Evolutionary conservation across 2,113 vertebrate species (phyloP).

Genomic region (Himantopus leucocephalus): DNA sequence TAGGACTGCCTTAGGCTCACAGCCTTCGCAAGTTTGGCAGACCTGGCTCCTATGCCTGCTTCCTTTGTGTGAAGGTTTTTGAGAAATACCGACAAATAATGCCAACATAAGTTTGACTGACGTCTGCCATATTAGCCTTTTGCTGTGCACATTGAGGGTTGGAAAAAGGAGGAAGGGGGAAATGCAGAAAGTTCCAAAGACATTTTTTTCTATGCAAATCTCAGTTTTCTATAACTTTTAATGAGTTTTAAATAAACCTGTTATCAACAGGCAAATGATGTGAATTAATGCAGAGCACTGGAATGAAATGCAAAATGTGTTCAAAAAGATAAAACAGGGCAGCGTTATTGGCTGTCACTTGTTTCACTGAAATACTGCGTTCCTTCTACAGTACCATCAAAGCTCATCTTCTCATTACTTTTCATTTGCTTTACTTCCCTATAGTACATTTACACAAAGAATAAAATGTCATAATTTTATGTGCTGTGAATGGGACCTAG

Average conservation of each 20-base stretch:
- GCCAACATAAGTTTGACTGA: neutral
- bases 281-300: slow-evolving; percentile 19
- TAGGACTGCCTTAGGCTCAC: neutral
- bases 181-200: neutral
- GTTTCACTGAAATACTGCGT: neutral
- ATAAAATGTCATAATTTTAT: slow-evolving; percentile 13
- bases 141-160: neutral
- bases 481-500: neutral
- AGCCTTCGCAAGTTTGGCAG: neutral
- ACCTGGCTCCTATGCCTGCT: neutral
- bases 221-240: slow-evolving; percentile 10
- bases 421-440: slow-evolving; percentile 33
- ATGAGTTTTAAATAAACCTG: slow-evolving; percentile 38
- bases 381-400: neutral
- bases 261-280: neutral
- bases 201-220: neutral
- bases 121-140: neutral
- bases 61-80: neutral
- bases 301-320: slow-evolving; percentile 49
- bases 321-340: slow-evolving; percentile 43
- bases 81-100: neutral
- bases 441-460: slow-evolving; percentile 37
- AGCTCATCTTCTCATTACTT: slow-evolving; percentile 20
- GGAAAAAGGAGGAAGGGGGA: neutral
- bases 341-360: neutral